These are phyloP conservation scores for Crambe crambe DNA, from an alignment of 37 sponge, comb jelly and placozoan genomes.

Conservation along the genomic window DNA sequence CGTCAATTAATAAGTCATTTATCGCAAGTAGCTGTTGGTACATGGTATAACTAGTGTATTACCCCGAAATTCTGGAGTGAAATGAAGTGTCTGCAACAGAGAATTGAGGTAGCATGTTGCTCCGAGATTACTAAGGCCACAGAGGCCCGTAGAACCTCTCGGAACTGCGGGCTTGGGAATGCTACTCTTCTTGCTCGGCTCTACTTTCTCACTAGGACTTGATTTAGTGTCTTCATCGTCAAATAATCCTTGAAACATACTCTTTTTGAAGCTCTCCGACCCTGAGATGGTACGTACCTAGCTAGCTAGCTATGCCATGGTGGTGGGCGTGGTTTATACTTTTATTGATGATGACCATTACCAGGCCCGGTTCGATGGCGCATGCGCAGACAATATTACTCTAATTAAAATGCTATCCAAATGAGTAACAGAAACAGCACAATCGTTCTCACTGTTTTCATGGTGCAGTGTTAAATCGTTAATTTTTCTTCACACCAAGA, in stretches of 20 bases:
- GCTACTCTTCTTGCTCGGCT: not conserved
- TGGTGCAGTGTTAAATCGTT: too few species aligned
- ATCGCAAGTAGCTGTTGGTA: not conserved
- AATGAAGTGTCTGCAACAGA: slow-evolving; percentile 85
- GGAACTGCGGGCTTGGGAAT: slow-evolving; percentile 43
- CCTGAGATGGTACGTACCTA: too few species aligned
- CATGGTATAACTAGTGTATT: not conserved
- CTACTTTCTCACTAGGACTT: not conserved
- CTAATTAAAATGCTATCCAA: too few species aligned
- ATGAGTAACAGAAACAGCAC: too few species aligned
- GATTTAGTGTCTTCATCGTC: slow-evolving; percentile 40
- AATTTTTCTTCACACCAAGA: too few species aligned
- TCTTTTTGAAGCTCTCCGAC: too few species aligned
- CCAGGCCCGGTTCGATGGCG: too few species aligned
- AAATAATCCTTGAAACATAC: slow-evolving; percentile 64
- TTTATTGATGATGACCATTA: too few species aligned
- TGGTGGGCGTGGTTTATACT: too few species aligned
- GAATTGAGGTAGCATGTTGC: slow-evolving; percentile 95
- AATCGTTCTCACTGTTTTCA: too few species aligned
- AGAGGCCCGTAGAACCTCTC: slow-evolving; percentile 56
- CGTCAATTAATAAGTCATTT: not conserved
- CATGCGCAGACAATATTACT: too few species aligned
- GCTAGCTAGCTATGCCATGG: too few species aligned
- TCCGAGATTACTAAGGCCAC: slow-evolving; percentile 86
- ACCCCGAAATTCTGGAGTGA: slow-evolving; percentile 91